A percentile compares a stretch with the other conserved stretches of the same genome.
Conservation (phyloP, 2,888 invertebrate species). For the Choristoneura rosaceana region DNA sequence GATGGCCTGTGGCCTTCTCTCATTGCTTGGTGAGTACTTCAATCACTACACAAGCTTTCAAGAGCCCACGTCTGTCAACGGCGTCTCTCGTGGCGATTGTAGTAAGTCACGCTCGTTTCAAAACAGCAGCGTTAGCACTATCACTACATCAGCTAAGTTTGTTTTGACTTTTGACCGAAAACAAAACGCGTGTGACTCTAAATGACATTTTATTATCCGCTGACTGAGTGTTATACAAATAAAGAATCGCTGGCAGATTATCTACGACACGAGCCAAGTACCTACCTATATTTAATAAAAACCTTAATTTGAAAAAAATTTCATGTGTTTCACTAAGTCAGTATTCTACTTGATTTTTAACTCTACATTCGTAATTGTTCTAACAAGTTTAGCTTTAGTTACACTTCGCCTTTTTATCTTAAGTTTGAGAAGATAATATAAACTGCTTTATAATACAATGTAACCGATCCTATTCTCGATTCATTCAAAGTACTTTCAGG, state of each 20-base stretch:
- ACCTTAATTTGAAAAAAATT: too few species aligned
- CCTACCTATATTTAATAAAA: too few species aligned
- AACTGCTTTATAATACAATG: too few species aligned
- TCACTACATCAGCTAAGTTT: not conserved
- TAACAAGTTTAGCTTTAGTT: too few species aligned
- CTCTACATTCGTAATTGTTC: too few species aligned
- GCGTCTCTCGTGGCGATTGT: too few species aligned
- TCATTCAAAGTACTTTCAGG: too few species aligned
- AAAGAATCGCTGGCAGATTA: not conserved
- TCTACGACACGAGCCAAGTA: not conserved
- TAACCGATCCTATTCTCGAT: too few species aligned
- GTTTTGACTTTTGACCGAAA: not conserved
- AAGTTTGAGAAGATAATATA: too few species aligned
- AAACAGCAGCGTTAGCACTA: not conserved
- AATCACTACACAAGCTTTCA: not conserved
- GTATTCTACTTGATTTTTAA: too few species aligned
- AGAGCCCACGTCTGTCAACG: not conserved
- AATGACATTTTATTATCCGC: not conserved
- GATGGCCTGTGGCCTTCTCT: conserved; percentile 96
- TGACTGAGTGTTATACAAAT: not conserved
- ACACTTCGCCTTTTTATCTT: too few species aligned
- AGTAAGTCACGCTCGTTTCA: not conserved
- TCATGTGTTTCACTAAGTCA: too few species aligned
- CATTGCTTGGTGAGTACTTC: conserved; percentile 90
- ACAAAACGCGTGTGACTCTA: not conserved